These are phyloP conservation scores for Glaucopsyche alexis DNA, from an alignment of 2,888 invertebrate genomes.

Conservation along the genomic window DNA sequence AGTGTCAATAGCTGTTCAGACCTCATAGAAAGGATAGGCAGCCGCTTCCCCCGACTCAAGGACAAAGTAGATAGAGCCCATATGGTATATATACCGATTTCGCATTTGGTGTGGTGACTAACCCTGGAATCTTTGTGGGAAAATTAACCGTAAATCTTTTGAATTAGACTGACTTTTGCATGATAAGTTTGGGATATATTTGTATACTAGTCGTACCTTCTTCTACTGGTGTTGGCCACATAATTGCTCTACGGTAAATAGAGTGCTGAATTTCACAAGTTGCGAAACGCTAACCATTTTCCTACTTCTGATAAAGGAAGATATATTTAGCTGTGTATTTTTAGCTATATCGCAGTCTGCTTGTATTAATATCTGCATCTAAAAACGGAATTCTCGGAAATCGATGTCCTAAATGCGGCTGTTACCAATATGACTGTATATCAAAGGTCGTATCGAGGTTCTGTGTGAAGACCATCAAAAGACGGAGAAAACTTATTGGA, in stretches of 20 bases:
- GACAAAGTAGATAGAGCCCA: slow-evolving; percentile 80
- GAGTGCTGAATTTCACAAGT: background rate
- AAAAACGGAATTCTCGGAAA: background rate
- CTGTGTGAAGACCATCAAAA: background rate
- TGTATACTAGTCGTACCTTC: background rate
- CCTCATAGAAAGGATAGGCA: slow-evolving; percentile 74
- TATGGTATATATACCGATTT: slow-evolving; percentile 74
- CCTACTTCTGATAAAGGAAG: background rate
- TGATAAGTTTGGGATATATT: background rate
- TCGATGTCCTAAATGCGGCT: background rate
- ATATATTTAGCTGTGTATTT: background rate
- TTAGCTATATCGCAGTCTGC: background rate
- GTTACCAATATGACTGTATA: background rate
- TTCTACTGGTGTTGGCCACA: background rate
- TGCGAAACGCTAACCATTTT: background rate
- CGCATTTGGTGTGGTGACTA: slow-evolving; percentile 38
- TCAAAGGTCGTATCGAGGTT: background rate
- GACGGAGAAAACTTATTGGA: background rate
- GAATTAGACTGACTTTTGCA: background rate
- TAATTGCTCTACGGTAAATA: background rate
- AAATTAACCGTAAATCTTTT: slow-evolving; percentile 20
- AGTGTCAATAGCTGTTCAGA: slow-evolving; percentile 56
- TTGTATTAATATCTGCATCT: background rate
- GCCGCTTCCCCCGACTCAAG: slow-evolving; percentile 69
- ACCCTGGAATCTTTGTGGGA: background rate